Percentiles rank a stretch among this genome's conserved stretches.
Conservation (phyloP, 1,140 invertebrate species). For the Drosophila busckii region DNA sequence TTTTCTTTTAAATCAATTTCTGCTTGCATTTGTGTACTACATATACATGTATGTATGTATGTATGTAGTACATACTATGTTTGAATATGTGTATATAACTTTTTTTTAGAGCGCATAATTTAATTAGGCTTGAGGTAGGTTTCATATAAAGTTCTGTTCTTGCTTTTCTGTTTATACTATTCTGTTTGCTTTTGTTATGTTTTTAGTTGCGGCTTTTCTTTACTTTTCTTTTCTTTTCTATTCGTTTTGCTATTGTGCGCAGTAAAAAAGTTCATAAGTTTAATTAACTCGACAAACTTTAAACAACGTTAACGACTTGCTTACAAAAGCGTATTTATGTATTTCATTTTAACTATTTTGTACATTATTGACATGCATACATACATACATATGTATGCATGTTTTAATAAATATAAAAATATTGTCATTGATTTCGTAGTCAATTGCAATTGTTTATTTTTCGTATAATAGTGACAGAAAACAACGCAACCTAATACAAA, state of each 20-base stretch:
- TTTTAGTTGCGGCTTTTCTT: slow-evolving; percentile 15
- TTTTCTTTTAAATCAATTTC: too few relatives aligned
- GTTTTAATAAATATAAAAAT: neutral
- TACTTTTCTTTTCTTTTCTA: slow-evolving; percentile 1
- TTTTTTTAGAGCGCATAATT: slow-evolving; percentile 40
- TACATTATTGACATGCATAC: too few relatives aligned
- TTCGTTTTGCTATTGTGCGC: neutral
- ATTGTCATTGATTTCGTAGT: neutral
- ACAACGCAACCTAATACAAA: too few relatives aligned
- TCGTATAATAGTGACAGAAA: slow-evolving; percentile 1
- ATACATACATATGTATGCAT: neutral
- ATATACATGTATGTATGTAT: too few relatives aligned
- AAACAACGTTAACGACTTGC: slow-evolving; percentile 33
- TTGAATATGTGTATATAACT: neutral
- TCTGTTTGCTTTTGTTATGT: slow-evolving; percentile 11
- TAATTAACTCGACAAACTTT: slow-evolving; percentile 55
- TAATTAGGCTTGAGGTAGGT: slow-evolving; percentile 58
- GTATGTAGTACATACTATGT: too few relatives aligned
- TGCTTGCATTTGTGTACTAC: too few relatives aligned
- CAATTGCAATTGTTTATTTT: slow-evolving; percentile 24
- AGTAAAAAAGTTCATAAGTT: slow-evolving; percentile 59
- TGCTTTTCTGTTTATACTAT: neutral
- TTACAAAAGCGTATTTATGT: too few relatives aligned
- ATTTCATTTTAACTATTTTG: too few relatives aligned
- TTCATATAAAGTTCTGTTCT: slow-evolving; percentile 23